Conservation (phyloP, 2,797 vertebrate species). For the Gymnoscopelus braueri region DNA sequence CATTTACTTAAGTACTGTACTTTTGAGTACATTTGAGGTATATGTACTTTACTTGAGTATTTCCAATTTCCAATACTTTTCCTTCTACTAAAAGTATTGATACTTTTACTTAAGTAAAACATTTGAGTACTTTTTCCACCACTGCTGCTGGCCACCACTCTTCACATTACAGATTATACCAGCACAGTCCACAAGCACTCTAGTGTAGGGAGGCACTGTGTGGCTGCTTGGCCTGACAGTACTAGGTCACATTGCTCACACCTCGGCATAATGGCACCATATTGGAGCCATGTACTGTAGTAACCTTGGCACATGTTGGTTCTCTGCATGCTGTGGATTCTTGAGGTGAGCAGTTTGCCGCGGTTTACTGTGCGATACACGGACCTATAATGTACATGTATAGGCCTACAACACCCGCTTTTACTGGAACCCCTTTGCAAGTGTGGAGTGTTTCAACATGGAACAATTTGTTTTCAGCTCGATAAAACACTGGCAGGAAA, state of each 20-base stretch:
- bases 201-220: slow-evolving; percentile 3
- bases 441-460: slow-evolving; percentile 5
- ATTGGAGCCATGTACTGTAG: slow-evolving; percentile 3
- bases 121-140: too few species aligned
- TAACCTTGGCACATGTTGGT: not conserved
- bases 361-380: not conserved
- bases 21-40: too few species aligned
- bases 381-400: not conserved
- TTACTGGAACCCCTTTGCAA: not conserved
- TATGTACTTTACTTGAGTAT: too few species aligned
- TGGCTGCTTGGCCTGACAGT: slow-evolving; percentile 3
- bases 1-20: too few species aligned
- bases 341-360: not conserved
- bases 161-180: slow-evolving; percentile 31
- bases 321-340: not conserved
- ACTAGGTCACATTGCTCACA: slow-evolving; percentile 28
- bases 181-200: slow-evolving; percentile 5
- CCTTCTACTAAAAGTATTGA: too few species aligned
- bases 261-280: slow-evolving; percentile 8
- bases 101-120: too few species aligned
- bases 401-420: not conserved
- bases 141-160: too few species aligned
- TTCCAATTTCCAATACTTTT: too few species aligned
- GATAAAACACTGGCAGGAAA: slow-evolving; percentile 1
- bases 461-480: slow-evolving; percentile 9